Conservation (phyloP, 2,113 vertebrate species). For the Ardeotis arabs region DNA sequence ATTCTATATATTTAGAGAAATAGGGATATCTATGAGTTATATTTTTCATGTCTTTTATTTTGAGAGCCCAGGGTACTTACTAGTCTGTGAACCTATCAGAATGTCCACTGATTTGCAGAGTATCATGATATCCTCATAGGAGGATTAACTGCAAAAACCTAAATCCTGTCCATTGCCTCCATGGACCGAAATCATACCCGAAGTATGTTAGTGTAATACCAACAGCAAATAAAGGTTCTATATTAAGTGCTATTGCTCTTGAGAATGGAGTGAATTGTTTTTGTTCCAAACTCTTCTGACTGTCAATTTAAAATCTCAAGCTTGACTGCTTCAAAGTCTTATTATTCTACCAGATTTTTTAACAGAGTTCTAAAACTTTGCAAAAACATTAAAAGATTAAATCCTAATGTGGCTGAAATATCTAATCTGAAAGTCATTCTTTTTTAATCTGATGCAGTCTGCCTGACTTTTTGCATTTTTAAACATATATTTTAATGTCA, state of each 20-base stretch:
- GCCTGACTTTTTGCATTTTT: not conserved
- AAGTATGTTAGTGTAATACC: not conserved
- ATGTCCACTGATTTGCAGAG: not conserved
- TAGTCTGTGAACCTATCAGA: not conserved
- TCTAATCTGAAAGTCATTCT: not conserved
- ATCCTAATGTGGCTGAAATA: not conserved
- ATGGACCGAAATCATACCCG: not conserved
- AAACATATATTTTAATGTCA: not conserved
- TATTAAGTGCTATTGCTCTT: not conserved
- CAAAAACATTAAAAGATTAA: not conserved
- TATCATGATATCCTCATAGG: not conserved
- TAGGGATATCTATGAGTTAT: not conserved
- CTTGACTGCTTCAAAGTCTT: not conserved
- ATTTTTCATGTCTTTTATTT: conserved; percentile 21
- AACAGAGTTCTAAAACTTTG: not conserved
- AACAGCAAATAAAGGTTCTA: not conserved
- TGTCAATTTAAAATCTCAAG: not conserved
- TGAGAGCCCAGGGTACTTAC: conserved; percentile 1
- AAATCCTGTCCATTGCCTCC: not conserved
- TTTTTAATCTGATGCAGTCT: not conserved
- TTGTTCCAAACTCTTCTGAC: not conserved
- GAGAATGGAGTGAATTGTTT: not conserved
- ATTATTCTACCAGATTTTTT: not conserved
- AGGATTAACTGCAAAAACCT: not conserved
- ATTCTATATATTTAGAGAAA: not conserved